phyloP scores from a whole-genome alignment of 2,888 invertebrate species.

The Lamellibrachia columna region DNA sequence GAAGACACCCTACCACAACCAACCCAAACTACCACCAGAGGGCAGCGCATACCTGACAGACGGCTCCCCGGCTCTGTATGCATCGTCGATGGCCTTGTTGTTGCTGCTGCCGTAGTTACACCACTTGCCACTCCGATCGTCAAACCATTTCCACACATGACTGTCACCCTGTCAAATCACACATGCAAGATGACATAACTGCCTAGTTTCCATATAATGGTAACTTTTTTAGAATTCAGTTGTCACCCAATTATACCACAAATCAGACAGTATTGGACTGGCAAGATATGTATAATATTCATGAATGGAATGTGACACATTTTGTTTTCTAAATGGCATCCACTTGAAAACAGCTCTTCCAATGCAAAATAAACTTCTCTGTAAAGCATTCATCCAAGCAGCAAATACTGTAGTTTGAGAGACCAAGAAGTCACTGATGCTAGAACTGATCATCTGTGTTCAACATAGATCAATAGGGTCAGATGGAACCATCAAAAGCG shows the following conservation, averaged over 20 bases:
- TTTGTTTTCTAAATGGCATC: not conserved
- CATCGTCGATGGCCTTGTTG: conserved; percentile 81
- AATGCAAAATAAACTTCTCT: not conserved
- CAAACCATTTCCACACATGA: conserved; percentile 83
- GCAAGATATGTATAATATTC: too few relatives aligned
- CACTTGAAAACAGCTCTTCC: not conserved
- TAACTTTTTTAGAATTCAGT: not conserved
- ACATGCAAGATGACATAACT: not conserved
- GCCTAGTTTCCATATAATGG: too few relatives aligned
- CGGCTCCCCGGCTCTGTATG: conserved; percentile 73
- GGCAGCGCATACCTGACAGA: conserved; percentile 52
- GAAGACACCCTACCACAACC: too few relatives aligned
- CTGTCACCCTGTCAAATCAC: conserved; percentile 49
- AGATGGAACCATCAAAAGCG: too few relatives aligned
- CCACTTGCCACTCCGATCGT: conserved; percentile 83
- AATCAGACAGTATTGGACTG: not conserved
- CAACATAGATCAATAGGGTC: too few relatives aligned
- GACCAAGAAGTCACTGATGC: too few relatives aligned
- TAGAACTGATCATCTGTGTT: too few relatives aligned
- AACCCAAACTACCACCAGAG: too few relatives aligned
- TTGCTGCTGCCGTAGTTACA: conserved; percentile 77
- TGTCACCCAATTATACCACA: not conserved
- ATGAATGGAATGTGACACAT: not conserved
- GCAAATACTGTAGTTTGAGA: too few relatives aligned
- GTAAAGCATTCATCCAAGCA: too few relatives aligned